A percentile compares a stretch with the other conserved stretches of the same genome.
Conservation (phyloP, 2,797 vertebrate genomes). For the Clarias laeviceps region DNA sequence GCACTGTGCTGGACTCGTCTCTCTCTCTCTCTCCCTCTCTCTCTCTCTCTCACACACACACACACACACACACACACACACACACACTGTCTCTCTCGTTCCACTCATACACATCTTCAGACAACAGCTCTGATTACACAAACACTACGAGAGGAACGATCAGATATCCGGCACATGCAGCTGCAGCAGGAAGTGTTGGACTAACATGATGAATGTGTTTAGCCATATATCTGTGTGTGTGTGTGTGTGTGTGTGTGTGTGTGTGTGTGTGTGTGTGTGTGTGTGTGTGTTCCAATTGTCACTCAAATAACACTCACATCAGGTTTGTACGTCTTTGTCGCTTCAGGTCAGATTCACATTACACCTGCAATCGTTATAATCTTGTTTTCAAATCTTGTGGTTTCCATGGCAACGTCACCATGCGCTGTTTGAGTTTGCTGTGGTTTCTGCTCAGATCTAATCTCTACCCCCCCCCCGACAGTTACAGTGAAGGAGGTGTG, state of each 20-base stretch:
- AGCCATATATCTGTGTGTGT: neutral
- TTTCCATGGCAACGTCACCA: constrained; percentile 1
- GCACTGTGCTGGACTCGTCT: neutral
- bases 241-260: neutral
- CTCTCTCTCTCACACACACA: neutral
- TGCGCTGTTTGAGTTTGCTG: neutral
- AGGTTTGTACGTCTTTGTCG: neutral
- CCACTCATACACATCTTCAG: neutral
- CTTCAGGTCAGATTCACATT: neutral
- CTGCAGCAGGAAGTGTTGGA: neutral
- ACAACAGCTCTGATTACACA: neutral
- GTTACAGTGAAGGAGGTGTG: neutral
- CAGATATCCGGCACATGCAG: neutral
- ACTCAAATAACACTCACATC: neutral
- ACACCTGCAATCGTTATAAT: neutral
- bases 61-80: neutral
- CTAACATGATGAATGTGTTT: neutral
- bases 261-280: neutral
- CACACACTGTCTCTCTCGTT: neutral
- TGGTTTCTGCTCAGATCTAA: neutral
- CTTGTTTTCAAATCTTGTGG: neutral
- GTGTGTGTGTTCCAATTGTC: neutral
- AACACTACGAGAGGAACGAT: neutral
- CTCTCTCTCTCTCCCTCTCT: neutral
- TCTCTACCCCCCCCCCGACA: neutral